Percentiles rank a stretch among this genome's conserved stretches.
phyloP scores from a whole-genome alignment of 1,140 invertebrate genomes.

The Thrips palmi region DNA sequence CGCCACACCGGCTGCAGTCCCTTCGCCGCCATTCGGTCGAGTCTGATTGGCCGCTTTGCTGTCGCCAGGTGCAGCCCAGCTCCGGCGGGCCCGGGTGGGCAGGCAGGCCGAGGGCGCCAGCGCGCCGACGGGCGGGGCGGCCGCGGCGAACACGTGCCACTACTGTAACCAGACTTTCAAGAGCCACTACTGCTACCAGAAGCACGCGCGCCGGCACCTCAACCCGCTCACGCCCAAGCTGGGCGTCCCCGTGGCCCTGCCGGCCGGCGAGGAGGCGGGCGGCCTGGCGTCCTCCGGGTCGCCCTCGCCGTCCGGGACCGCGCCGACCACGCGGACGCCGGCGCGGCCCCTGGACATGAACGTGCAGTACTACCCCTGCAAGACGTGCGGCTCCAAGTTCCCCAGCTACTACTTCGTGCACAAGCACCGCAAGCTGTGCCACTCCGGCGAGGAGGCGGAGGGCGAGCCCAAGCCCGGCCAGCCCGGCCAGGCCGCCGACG shows the following conservation, averaged over 20 bases:
- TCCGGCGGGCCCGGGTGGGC: conserved; percentile 6
- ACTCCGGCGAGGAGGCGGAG: conserved; percentile 31
- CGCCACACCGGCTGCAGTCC: too few relatives aligned
- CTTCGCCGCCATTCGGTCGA: too few relatives aligned
- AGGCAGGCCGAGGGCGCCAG: too few relatives aligned
- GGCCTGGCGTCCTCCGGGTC: conserved; percentile 5
- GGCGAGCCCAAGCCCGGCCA: too few relatives aligned
- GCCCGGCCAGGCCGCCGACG: conserved; percentile 18
- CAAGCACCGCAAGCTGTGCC: conserved; percentile 72
- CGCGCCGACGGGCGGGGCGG: conserved; percentile 3
- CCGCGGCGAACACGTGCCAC: conserved; percentile 39
- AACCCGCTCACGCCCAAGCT: conserved; percentile 23
- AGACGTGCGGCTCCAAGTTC: conserved; percentile 79
- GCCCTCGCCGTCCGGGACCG: conserved; percentile 9
- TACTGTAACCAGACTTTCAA: conserved; percentile 68
- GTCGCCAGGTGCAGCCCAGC: too few relatives aligned
- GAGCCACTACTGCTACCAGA: conserved; percentile 63
- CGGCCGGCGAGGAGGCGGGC: conserved; percentile 2
- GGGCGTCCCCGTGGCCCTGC: conserved; percentile 25
- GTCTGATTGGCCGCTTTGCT: too few relatives aligned
- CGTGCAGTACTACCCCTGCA: conserved; percentile 81
- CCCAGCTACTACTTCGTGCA: conserved; percentile 87
- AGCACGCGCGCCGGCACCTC: conserved; percentile 52
- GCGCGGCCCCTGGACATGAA: conserved; percentile 53
- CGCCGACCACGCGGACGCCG: conserved; percentile 23